Conservation (phyloP, 1,140 invertebrate genomes). For the Agrilus planipennis region DNA sequence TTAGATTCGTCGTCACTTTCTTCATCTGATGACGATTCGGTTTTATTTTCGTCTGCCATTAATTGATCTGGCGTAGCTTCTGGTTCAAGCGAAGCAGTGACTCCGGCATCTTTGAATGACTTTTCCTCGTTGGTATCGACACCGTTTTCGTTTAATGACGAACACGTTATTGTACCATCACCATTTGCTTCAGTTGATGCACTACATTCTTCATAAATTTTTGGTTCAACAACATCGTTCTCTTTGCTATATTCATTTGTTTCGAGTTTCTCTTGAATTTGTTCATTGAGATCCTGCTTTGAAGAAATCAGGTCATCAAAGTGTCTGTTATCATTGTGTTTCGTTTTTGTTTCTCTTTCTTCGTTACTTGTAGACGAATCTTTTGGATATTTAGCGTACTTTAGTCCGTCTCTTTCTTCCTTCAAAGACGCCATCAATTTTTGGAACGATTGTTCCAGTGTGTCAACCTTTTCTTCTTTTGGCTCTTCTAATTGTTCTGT, state of each 20-base stretch:
- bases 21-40: no score
- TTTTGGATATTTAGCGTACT: neutral
- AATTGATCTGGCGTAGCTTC: no score
- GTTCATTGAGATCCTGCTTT: neutral
- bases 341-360: neutral
- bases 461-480: neutral
- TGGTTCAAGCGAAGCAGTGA: no score
- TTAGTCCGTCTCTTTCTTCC: neutral
- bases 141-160: neutral
- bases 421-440: neutral
- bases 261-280: neutral
- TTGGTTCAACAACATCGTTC: neutral
- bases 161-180: neutral
- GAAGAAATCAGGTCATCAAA: neutral
- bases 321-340: neutral
- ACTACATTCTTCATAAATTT: neutral
- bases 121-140: neutral
- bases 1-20: neutral
- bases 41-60: no score
- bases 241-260: conserved; percentile 1
- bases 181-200: neutral
- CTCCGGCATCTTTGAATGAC: neutral
- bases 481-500: no score
- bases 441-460: neutral
- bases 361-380: neutral